A percentile compares a stretch with the other conserved stretches of the same genome.
phyloP scores from a whole-genome alignment of 2,797 vertebrate genomes.

The Meda fulgida region DNA sequence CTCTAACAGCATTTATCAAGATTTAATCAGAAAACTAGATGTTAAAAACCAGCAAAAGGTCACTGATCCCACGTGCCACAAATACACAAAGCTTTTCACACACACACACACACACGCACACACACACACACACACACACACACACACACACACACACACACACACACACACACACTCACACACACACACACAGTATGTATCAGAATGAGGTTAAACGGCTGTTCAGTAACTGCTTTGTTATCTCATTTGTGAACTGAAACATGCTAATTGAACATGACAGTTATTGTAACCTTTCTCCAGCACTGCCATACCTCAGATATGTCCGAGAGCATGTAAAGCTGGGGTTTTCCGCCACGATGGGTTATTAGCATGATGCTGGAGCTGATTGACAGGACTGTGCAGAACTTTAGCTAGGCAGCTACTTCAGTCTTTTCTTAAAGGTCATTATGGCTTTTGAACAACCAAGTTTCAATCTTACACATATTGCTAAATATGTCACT shows the following conservation, averaged over 20 bases:
- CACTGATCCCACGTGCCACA: conserved; percentile 9
- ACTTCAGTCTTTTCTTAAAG: conserved; percentile 71
- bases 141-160: too few species aligned
- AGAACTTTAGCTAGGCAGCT: conserved; percentile 63
- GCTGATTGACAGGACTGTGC: conserved; percentile 61
- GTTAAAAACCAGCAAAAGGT: conserved; percentile 7
- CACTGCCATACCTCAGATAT: conserved; percentile 56
- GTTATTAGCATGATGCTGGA: conserved; percentile 66
- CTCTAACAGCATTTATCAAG: background rate
- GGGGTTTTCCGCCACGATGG: conserved; percentile 70
- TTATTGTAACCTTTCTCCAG: conserved; percentile 56
- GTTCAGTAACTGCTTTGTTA: conserved; percentile 49
- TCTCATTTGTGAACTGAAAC: conserved; percentile 42
- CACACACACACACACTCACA: too few species aligned
- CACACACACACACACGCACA: too few species aligned
- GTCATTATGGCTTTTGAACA: conserved; percentile 68
- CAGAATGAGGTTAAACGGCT: conserved; percentile 29
- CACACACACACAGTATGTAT: background rate
- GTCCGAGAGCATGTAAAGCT: conserved; percentile 54
- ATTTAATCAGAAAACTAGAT: background rate
- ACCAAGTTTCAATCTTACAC: conserved; percentile 65
- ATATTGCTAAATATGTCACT: conserved; percentile 4
- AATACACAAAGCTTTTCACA: conserved; percentile 21
- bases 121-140: too few species aligned
- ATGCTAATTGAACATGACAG: conserved; percentile 57